Evolutionary conservation across 2,888 invertebrate species (phyloP), one percentile per base, ranked within the genome.

Genomic region (Meiosimyza decipiens): DNA sequence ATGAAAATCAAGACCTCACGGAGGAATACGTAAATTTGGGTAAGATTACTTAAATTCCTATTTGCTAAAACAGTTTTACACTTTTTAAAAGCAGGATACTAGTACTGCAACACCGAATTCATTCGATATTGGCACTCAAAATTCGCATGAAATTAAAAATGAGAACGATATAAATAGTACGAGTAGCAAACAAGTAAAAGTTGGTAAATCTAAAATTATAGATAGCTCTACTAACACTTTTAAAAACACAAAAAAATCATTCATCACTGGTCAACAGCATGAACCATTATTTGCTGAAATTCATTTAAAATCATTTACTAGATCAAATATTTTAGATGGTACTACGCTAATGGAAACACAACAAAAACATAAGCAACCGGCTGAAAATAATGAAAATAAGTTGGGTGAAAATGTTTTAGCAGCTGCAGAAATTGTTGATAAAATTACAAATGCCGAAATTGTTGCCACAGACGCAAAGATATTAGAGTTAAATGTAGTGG

Each of bases 241-340:
- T 15, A 33, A 60, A 54, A 59, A 60, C 50, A 28, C 52, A 65
- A 63, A 49, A 13, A 51, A 52, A 52, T 9, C 22, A 66, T 40
- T 9, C 9, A 22, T n/a, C 18, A 51, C 50, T 62, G 77, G 75
- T 51, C 75, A 80, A 69, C 76, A 80, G 51, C 70, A 76, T 16
- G 76, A 79, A 54, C 75, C 75, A 64, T 81, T 78, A 57, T 77
- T 83, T 72, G 83, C 83, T 59, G 83, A 83, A 72, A 75, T 82
- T 11, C 80, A 82, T 71, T 77, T 83, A 9, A 81, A 80, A 59
- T 82, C 83, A 7, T 83, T 83, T 73, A 80, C 78, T 51, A 59
- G 57, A 13, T 52, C 75, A 75, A 75, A 62, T 66, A 65, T 33
- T 71, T 71, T 50, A 74, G 62, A 73, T 59, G 57, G 11, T 73